Evolutionary conservation across 1,140 invertebrate species (phyloP).

Genomic region (Calliphora vicina): DNA sequence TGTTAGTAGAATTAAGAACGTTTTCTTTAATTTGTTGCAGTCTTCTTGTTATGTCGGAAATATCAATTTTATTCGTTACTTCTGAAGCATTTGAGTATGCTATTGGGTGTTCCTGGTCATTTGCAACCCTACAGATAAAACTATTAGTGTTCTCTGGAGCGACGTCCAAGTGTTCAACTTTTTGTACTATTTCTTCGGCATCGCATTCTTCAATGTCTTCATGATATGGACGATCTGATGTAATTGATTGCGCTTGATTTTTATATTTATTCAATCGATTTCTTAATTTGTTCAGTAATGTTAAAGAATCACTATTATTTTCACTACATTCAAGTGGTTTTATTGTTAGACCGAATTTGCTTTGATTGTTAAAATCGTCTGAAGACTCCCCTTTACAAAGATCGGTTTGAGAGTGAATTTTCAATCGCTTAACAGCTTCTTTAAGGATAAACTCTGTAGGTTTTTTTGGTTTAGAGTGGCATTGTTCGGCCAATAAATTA

Average conservation of each 20-base stretch:
- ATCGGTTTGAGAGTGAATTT: slow-evolving; percentile 16
- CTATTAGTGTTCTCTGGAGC: background rate
- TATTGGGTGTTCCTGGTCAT: background rate
- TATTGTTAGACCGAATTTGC: background rate
- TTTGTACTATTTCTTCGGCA: background rate
- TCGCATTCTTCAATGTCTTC: background rate
- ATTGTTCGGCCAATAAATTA: background rate
- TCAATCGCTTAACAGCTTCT: slow-evolving; percentile 52
- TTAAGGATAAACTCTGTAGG: slow-evolving; percentile 51
- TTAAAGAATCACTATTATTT: background rate
- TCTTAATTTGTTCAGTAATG: background rate
- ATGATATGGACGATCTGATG: background rate
- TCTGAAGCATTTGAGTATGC: background rate
- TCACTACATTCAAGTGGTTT: background rate
- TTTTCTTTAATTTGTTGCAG: background rate
- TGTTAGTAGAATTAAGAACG: background rate
- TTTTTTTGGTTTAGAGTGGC: background rate
- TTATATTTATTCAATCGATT: background rate
- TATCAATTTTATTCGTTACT: background rate
- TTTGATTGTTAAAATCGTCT: background rate
- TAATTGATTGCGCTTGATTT: background rate
- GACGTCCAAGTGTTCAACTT: background rate
- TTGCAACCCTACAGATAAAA: background rate
- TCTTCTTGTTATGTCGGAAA: background rate
- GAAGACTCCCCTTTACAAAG: background rate